Conservation (phyloP, 2,888 invertebrate genomes). For the Hylaea fasciaria region DNA sequence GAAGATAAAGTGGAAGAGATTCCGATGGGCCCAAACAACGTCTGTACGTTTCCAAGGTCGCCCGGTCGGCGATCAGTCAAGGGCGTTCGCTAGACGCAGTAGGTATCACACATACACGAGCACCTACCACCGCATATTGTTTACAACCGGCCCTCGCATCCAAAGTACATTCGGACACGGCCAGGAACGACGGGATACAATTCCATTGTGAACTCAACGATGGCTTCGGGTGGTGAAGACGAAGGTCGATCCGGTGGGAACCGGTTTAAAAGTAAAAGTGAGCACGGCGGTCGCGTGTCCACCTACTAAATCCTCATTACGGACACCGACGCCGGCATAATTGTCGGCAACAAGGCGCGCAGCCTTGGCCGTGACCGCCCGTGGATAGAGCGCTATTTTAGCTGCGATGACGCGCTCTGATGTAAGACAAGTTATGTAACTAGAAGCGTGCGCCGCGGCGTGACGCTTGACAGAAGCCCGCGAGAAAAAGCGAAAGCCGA, state of each 20-base stretch:
- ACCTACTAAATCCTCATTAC: conserved; percentile 83
- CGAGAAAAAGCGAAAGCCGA: conserved; percentile 77
- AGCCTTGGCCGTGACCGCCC: conserved; percentile 84
- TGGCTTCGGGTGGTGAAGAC: conserved; percentile 48
- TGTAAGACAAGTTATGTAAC: conserved; percentile 78
- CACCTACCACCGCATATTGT: conserved; percentile 52
- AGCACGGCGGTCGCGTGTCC: conserved; percentile 72
- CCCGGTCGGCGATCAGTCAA: conserved; percentile 80
- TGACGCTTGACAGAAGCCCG: conserved; percentile 43
- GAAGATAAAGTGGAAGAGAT: conserved; percentile 53
- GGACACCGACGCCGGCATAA: conserved; percentile 69
- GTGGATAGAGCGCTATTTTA: conserved; percentile 80
- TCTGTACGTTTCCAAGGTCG: conserved; percentile 78
- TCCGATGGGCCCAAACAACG: conserved; percentile 73
- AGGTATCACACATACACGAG: conserved; percentile 54
- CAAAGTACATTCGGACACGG: conserved; percentile 14
- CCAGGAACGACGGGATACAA: conserved; percentile 28
- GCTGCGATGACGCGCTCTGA: conserved; percentile 78
- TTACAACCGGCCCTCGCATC: conserved; percentile 44
- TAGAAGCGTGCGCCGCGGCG: conserved; percentile 62
- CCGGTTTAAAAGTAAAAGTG: conserved; percentile 84
- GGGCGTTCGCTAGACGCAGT: conserved; percentile 77
- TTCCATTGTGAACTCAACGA: conserved; percentile 36
- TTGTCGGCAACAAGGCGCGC: conserved; percentile 74
- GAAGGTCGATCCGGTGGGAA: conserved; percentile 65